Percentiles rank a stretch among this genome's conserved stretches.
These are phyloP conservation scores for Acipenser ruthenus DNA, from an alignment of 2,797 vertebrate genomes.

Conservation along the genomic window DNA sequence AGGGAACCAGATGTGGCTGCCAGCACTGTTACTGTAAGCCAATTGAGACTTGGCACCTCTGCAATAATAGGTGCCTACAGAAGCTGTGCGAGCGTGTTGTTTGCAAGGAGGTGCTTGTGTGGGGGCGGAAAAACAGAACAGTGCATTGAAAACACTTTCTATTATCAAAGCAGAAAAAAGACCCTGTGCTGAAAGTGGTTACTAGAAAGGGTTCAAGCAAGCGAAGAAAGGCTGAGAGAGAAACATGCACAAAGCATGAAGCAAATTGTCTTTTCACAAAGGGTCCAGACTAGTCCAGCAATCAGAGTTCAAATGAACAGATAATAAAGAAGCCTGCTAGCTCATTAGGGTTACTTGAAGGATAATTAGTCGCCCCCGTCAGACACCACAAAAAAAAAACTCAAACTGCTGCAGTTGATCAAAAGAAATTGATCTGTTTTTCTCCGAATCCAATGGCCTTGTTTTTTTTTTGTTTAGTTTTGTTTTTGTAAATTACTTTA, in stretches of 20 bases:
- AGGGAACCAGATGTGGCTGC: constrained; percentile 8
- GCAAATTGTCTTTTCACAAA: background rate
- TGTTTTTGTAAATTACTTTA: background rate
- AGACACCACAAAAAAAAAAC: background rate
- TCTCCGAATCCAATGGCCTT: background rate
- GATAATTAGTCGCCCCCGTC: background rate
- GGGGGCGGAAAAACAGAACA: background rate
- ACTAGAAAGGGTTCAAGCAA: background rate
- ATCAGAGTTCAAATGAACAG: constrained; percentile 5
- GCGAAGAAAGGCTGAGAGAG: background rate
- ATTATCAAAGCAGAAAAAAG: background rate
- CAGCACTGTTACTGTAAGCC: background rate
- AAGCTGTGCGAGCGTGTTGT: too few species aligned
- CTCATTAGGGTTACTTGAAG: constrained; percentile 6
- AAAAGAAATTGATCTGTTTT: background rate
- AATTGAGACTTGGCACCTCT: constrained; percentile 2
- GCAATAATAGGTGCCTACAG: background rate
- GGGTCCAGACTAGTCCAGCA: background rate
- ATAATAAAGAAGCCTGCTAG: background rate
- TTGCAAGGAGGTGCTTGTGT: background rate
- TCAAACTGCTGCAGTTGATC: background rate
- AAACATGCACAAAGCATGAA: background rate
- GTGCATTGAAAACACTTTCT: background rate
- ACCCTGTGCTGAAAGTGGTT: background rate
- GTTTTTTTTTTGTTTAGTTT: background rate